Evolutionary conservation across 2,113 vertebrate genomes (phyloP).

Genomic region (Verasper variegatus): DNA sequence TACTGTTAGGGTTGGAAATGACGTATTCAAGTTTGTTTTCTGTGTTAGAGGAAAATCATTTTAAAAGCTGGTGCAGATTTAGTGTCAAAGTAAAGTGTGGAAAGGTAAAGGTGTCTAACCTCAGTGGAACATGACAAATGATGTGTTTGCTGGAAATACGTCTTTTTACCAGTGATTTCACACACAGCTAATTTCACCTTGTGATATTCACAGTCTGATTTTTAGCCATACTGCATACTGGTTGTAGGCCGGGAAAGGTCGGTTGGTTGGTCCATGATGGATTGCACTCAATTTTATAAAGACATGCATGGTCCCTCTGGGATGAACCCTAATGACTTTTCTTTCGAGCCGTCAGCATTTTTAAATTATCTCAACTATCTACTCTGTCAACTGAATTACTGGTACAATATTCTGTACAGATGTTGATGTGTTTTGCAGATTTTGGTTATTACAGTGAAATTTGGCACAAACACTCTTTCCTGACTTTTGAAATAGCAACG

Average conservation of each 20-base stretch:
- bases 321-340: too few species aligned
- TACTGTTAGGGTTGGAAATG: background rate
- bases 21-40: background rate
- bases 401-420: background rate
- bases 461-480: too few species aligned
- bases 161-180: background rate
- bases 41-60: too few species aligned
- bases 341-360: too few species aligned
- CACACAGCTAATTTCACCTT: background rate
- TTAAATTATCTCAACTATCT: too few species aligned
- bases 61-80: too few species aligned
- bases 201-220: background rate
- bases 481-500: too few species aligned
- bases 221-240: background rate
- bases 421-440: background rate
- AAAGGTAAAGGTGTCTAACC: background rate
- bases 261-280: background rate
- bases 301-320: background rate
- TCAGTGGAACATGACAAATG: background rate
- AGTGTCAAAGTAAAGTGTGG: background rate
- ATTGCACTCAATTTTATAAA: background rate
- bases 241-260: too few species aligned
- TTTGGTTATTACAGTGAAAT: too few species aligned
- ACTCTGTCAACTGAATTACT: background rate
- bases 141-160: background rate